A percentile compares a stretch with the other conserved stretches of the same genome.
Evolutionary conservation across 2,888 invertebrate species (phyloP).

Genomic region (Amphimallon solstitiale): DNA sequence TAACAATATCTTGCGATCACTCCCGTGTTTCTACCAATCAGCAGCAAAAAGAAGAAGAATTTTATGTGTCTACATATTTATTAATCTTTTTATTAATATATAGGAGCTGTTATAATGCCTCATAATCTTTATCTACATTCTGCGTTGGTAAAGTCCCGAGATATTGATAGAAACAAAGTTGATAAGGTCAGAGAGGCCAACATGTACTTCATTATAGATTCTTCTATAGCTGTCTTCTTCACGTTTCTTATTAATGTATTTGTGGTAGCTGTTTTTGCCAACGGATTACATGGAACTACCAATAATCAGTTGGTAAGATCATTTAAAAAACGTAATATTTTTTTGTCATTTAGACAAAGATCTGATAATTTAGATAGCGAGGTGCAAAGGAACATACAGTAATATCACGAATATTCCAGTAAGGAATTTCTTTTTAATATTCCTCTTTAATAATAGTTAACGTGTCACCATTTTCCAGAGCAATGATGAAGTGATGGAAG

Average conservation of each 20-base stretch:
- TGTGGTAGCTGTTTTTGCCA: conserved; percentile 88
- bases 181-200: conserved; percentile 83
- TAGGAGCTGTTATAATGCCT: conserved; percentile 85
- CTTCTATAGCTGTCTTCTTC: conserved; percentile 79
- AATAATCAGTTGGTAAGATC: conserved; percentile 75
- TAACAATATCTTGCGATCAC: no score
- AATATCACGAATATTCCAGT: not conserved
- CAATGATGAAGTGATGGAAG: conserved; percentile 67
- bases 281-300: conserved; percentile 79
- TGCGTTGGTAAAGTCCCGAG: conserved; percentile 87
- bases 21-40: no score
- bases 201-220: conserved; percentile 84
- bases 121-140: conserved; percentile 92
- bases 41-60: no score
- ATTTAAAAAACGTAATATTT: not conserved
- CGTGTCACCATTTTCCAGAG: conserved; percentile 53
- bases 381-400: not conserved
- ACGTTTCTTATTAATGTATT: conserved; percentile 90
- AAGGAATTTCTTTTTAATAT: conserved; percentile 24
- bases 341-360: conserved; percentile 17
- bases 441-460: not conserved
- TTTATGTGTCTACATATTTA: no score
- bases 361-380: conserved; percentile 1
- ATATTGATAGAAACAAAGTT: conserved; percentile 77
- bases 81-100: conserved; percentile 33